Conservation (phyloP, 2,888 invertebrate species). For the Heliconius sara region DNA sequence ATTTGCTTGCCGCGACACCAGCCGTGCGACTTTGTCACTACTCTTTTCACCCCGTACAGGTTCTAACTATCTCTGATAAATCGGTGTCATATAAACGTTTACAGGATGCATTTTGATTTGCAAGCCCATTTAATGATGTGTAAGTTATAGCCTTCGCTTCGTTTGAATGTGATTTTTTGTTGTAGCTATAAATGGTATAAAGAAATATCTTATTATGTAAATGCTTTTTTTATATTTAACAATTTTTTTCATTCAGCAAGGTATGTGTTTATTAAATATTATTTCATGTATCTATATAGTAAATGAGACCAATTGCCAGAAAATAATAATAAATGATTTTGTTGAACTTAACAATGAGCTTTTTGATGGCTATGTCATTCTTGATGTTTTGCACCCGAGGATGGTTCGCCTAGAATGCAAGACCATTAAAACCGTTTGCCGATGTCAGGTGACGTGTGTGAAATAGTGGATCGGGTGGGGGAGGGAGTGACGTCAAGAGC, state of each 20-base stretch:
- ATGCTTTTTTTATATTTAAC: background rate
- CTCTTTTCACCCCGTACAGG: constrained; percentile 76
- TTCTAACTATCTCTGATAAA: constrained; percentile 76
- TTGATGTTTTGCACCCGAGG: constrained; percentile 28
- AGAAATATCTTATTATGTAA: constrained; percentile 9
- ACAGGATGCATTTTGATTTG: constrained; percentile 49
- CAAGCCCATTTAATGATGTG: constrained; percentile 41
- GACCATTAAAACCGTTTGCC: constrained; percentile 42
- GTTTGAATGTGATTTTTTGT: constrained; percentile 3
- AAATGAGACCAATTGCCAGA: background rate
- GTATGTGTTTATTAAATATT: background rate
- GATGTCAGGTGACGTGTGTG: constrained; percentile 44
- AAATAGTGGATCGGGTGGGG: constrained; percentile 44
- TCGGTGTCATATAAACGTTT: constrained; percentile 66
- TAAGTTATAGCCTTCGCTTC: constrained; percentile 30
- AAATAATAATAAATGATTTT: background rate
- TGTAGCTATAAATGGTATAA: background rate
- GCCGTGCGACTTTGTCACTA: constrained; percentile 74
- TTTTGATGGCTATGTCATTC: constrained; percentile 25
- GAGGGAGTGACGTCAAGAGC: constrained; percentile 55
- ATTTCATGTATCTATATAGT: too few relatives aligned
- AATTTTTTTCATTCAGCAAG: background rate
- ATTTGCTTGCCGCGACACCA: constrained; percentile 74
- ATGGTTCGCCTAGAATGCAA: constrained; percentile 33
- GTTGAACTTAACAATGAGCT: background rate